Base-by-base conservation (phyloP, 2,113 vertebrate genomes). In the Ptilorrhoa leucosticta region DNA sequence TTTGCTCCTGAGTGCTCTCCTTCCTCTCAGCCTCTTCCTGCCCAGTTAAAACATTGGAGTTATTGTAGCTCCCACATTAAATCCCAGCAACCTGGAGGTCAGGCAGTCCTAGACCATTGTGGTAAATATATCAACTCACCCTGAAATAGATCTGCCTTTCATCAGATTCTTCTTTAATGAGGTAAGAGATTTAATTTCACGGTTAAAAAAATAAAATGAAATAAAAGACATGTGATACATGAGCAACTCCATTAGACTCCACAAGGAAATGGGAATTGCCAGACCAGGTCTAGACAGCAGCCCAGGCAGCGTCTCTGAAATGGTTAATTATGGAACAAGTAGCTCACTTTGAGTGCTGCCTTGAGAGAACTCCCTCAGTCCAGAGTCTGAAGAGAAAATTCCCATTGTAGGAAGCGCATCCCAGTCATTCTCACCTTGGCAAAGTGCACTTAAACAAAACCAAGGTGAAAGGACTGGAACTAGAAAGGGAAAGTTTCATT, bases 91-190 rank as follows among this genome's bases (percentile, higher is more conserved):
- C 15, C 72, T 78, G 77, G 37, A 89, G 58, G 75, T 94, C 90
- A 90, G 79, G 51, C 53, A 58, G 78, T 51, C 58, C 63, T 82
- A 10, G 44, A 18, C 24, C 47, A 19, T 6, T 83, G 79, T 69
- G 77, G 80, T 40, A 58, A 90, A 66, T 70, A 28, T 80, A 64
- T 83, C 79, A 51, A 0, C 75, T 76, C 6, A 2, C 61, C 72
- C 81, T 95, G 65, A 87, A 94, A 89, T 6, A 91, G 47, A 84
- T 84, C 93, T 85, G 65, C 64, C 45, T 96, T 94, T 90, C 83
- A 78, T 89, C 64, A 86, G 83, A 95, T 93, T 96, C 76, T 72
- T 94, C 61, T 92, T 73, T 83, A 83, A 63, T 93, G 82, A 86
- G 73, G 91, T 79, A 95, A 87, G 87, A 69, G 73, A 54, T 95